Evolutionary conservation across 1,140 invertebrate species (phyloP).

Genomic region (Rhyzopertha dominica): DNA sequence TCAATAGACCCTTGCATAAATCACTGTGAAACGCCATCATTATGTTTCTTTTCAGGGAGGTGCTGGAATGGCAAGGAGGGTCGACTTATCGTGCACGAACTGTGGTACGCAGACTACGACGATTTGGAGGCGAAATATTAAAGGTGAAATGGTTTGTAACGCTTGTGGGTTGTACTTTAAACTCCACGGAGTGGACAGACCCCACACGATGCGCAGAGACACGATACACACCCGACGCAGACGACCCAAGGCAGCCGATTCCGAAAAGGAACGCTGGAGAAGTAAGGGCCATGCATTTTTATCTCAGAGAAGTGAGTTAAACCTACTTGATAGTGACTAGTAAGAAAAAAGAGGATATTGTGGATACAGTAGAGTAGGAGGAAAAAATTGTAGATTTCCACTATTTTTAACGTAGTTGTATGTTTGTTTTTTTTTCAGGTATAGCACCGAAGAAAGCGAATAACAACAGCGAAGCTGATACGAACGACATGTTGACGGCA

Average conservation of each 20-base stretch:
- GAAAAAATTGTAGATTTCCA: too few relatives aligned
- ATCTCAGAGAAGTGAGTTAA: too few relatives aligned
- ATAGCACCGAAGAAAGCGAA: slow-evolving; percentile 20
- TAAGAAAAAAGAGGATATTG: too few relatives aligned
- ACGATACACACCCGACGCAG: slow-evolving; percentile 94
- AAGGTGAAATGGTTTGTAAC: slow-evolving; percentile 92
- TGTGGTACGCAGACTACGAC: slow-evolving; percentile 87
- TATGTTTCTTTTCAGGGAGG: slow-evolving; percentile 22
- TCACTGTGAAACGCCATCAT: slow-evolving; percentile 1
- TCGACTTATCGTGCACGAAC: slow-evolving; percentile 74
- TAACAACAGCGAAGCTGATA: slow-evolving; percentile 27
- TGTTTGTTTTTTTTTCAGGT: too few relatives aligned
- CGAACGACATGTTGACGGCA: slow-evolving; percentile 48
- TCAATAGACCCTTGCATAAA: too few relatives aligned
- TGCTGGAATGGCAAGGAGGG: slow-evolving; percentile 46
- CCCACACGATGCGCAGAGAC: slow-evolving; percentile 92
- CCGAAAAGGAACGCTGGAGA: slow-evolving; percentile 11
- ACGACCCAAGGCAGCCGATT: slow-evolving; percentile 61
- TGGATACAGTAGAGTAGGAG: too few relatives aligned
- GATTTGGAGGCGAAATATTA: slow-evolving; percentile 84
- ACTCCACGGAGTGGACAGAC: slow-evolving; percentile 84
- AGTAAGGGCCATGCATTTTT: too few relatives aligned
- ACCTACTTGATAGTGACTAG: too few relatives aligned
- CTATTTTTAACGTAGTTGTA: too few relatives aligned
- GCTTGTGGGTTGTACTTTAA: slow-evolving; percentile 93